Evolutionary conservation across 2,797 vertebrate species (phyloP).

Genomic region (Taenioides sp.): DNA sequence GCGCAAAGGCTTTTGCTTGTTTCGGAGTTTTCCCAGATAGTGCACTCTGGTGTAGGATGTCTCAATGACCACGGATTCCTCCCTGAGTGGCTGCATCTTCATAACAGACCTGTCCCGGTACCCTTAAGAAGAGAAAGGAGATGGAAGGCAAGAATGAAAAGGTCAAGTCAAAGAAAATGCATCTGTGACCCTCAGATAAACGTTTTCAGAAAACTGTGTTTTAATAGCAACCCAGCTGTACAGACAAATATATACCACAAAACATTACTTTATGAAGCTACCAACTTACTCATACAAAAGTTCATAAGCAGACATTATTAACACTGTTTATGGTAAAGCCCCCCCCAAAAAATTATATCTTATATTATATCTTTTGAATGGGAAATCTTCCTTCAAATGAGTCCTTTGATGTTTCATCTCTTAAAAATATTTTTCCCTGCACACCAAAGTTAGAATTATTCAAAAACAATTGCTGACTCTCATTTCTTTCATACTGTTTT

Average conservation of each 20-base stretch:
- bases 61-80: slow-evolving; percentile 45
- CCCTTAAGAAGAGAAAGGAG: slow-evolving; percentile 9
- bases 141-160: not conserved
- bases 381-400: too few relatives aligned
- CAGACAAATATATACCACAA: not conserved
- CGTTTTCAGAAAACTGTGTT: not conserved
- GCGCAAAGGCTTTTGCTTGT: slow-evolving; percentile 45
- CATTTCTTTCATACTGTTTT: too few relatives aligned
- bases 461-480: too few relatives aligned
- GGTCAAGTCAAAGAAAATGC: not conserved
- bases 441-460: too few relatives aligned
- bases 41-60: slow-evolving; percentile 58
- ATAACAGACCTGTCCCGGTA: not conserved
- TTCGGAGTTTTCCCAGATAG: slow-evolving; percentile 23
- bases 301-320: not conserved
- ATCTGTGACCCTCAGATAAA: not conserved
- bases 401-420: too few relatives aligned
- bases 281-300: not conserved
- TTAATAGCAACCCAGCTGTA: not conserved
- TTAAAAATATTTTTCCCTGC: too few relatives aligned
- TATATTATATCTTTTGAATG: too few relatives aligned
- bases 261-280: not conserved
- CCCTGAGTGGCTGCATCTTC: slow-evolving; percentile 48
- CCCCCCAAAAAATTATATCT: too few relatives aligned
- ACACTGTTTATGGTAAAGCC: too few relatives aligned